Evolutionary conservation across 2,888 invertebrate genomes (phyloP), one percentile per base, ranked within the genome.

Genomic region (Spilarctia lutea): DNA sequence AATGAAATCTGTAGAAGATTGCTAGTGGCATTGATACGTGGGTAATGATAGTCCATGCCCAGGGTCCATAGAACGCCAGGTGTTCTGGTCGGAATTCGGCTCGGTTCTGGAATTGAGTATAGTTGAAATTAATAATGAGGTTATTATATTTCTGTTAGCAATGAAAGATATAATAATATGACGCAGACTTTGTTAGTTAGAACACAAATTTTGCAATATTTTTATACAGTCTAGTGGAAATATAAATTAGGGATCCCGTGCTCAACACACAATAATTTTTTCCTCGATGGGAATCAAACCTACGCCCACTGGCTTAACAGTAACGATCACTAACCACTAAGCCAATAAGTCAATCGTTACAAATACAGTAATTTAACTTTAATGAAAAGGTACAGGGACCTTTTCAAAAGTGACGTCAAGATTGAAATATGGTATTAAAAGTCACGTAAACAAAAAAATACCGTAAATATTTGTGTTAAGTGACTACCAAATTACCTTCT

Each of bases 1-100:
- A 98, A 92, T 99, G 98, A 89, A 99, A 99, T 65, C 99, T 96
- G 92, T 98, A 99, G 94, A 98, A 98, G 84, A 98, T 98, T 0
- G 98, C 98, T 68, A 99, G 94, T 0, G 98, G 98, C 97, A 98
- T 98, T 0, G 98, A 98, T 0, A 98, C 97, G 89, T 98, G 98
- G 0, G 98, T 98, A 84, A 99, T 98, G 83, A 98, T 98, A 0
- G 98, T 98, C 98, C 98, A 99, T 4, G 98, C 98, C 98, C 98
- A 98, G 1, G 97, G 96, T 0, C 98, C 98, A 89, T 98, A 98
- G 92, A 98, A 98, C 71, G 97, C 91, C 33, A 98, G 94, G 88
- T 98, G 98, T 24, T 98, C 97, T 16, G 98, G 98, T 71, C 98
- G 96, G 80, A 98, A 98, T 79, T 98, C 97, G 0, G 98, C 98